A percentile compares a stretch with the other conserved stretches of the same genome.
Evolutionary conservation across 1,140 invertebrate species (phyloP).

Genomic region (Cydia splendana): DNA sequence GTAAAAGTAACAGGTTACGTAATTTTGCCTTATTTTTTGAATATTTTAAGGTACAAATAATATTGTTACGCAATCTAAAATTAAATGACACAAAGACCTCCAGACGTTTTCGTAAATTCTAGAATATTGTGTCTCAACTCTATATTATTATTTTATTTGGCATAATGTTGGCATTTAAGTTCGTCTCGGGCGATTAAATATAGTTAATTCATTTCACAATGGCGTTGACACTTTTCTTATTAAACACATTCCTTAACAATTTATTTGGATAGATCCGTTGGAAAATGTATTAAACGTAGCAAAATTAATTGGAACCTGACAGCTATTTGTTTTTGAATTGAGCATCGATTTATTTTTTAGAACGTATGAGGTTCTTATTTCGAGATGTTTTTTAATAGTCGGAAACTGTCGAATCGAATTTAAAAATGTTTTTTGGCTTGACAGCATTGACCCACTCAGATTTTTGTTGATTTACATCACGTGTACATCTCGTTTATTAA

Average conservation of each 20-base stretch:
- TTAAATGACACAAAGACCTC: background rate
- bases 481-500: no score
- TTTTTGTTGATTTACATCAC: no score
- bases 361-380: no score
- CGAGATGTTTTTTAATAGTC: no score
- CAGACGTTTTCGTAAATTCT: background rate
- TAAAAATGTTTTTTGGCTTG: no score
- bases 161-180: background rate
- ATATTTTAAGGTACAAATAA: background rate
- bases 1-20: slow-evolving; percentile 7
- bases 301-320: no score
- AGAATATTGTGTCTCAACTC: background rate
- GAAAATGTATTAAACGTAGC: no score
- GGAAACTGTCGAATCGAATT: no score
- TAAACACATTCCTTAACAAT: background rate
- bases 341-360: no score
- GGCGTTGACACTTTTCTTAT: background rate
- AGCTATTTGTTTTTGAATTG: no score
- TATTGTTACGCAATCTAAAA: background rate
- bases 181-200: background rate
- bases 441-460: no score
- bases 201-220: background rate
- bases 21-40: background rate
- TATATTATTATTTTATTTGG: background rate
- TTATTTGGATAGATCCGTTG: background rate